Evolutionary conservation across 2,797 vertebrate genomes (phyloP).

Genomic region (Synanceia verrucosa): DNA sequence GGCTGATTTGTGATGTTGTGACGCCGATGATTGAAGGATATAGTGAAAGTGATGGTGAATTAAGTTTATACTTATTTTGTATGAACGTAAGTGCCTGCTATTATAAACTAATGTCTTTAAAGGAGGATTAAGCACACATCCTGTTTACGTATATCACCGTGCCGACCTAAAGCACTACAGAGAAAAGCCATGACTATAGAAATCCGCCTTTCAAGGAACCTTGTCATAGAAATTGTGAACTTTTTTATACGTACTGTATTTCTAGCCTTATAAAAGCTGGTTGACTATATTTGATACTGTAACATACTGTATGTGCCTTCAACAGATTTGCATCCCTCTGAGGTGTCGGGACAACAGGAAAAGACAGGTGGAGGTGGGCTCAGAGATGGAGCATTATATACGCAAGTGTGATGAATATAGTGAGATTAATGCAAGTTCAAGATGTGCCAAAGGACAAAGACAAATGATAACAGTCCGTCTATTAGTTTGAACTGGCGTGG

Average conservation of each 20-base stretch:
- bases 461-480: slow-evolving; percentile 46
- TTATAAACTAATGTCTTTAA: slow-evolving; percentile 57
- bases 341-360: slow-evolving; percentile 31
- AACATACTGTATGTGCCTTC: slow-evolving; percentile 69
- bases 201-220: slow-evolving; percentile 52
- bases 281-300: slow-evolving; percentile 67
- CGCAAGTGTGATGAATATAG: slow-evolving; percentile 54
- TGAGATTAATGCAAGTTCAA: slow-evolving; percentile 66
- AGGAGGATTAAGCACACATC: slow-evolving; percentile 43
- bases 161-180: slow-evolving; percentile 53
- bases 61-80: slow-evolving; percentile 49
- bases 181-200: slow-evolving; percentile 51
- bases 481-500: slow-evolving; percentile 67
- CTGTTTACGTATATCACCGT: slow-evolving; percentile 60
- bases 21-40: slow-evolving; percentile 47
- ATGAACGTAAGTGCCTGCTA: slow-evolving; percentile 39
- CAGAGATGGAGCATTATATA: slow-evolving; percentile 46
- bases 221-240: slow-evolving; percentile 51
- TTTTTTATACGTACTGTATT: slow-evolving; percentile 69
- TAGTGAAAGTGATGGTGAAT: slow-evolving; percentile 61
- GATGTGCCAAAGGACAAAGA: slow-evolving; percentile 65
- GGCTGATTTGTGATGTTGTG: slow-evolving; percentile 28
- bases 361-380: slow-evolving; percentile 38
- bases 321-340: slow-evolving; percentile 42
- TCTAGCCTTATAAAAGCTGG: slow-evolving; percentile 63